Base-by-base conservation (phyloP, 2,113 vertebrate species). In the Hippocampus mohnikei region DNA sequence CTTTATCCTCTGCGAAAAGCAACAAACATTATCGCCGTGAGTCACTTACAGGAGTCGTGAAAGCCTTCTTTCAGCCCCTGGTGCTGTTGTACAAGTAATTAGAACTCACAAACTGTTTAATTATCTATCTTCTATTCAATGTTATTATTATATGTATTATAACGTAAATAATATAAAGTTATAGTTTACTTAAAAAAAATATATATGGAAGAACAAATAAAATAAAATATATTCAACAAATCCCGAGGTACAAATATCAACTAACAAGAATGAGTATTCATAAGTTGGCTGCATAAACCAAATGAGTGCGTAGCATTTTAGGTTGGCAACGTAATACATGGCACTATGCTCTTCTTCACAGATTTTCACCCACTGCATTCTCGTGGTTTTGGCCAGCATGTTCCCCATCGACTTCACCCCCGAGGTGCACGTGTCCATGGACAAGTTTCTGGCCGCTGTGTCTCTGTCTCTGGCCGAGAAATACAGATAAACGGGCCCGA, bases 361-460 rank as follows among this genome's bases (percentile, higher is more conserved):
- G 92, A 82, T 92, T 41, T 52, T 92, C 21, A 37, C 81, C 55
- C 89, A 91, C 78, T 86, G 79, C 85, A 74, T 93, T 71, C 76
- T 92, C 0, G 90, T 93, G 77, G 80, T 87, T 56, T 7, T 90
- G 55, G 86, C 91, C 63, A 71, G 74, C 37, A 12, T 74, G 58
- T 92, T 81, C 80, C 91, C 92, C 2, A 0, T 0, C 0, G 90
- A 92, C 0, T 93, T 93, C 85, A 91, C 81, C 62, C 81, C 92
- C 29, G 86, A 91, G 74, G 85, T 87, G 52, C 92, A 93, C 20
- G 75, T 92, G 73, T 0, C 84, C 0, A 21, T 93, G 63, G 92
- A 93, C 84, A 93, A 93, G 80, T 93, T 93, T 79, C 78, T 92
- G 46, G 25, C 76, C 21, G 69, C 78, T 1, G 0, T 93, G 81